Evolutionary conservation across 1,140 invertebrate genomes (phyloP), one percentile per base, ranked within the genome.

Genomic region (Heliothis subflexa): DNA sequence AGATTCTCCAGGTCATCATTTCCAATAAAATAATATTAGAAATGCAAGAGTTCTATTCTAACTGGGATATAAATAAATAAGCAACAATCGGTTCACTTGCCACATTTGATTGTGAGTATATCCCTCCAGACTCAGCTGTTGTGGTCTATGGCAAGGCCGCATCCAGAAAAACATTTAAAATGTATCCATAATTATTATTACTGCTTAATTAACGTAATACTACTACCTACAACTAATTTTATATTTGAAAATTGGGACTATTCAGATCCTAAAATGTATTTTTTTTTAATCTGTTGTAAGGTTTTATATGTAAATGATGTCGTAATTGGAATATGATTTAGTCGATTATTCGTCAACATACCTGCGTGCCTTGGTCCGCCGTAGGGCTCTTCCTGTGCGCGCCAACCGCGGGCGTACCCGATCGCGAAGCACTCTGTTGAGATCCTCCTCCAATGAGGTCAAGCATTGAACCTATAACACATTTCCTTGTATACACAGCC

Each of bases 281-380:
- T 47, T 18, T 47, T 18, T 1, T 47, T 47, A 13, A 45, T 11
- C 3, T 11, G 12, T 21, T 66, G 3, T 11, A 10, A 64, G 33
- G 13, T 45, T 64, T 66, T 47, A 73, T 45, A 16, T 13, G 16
- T 47, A 47, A 2, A 59, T 25, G 16, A 10, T 11, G 59, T 73
- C 21, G 3, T 21, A 21, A 59, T 5, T 59, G 33, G 54, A 7
- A 70, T n/a, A 64, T 47, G 61, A 54, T 12, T 3, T 72, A 21
- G 16, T 54, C 4, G 45, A 14, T 28, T 25, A 12, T 28, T 62
- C 66, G 12, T 68, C 0, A 49, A 87, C 87, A 91, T 85, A 96
- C 96, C 93, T 98, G 98, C 68, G 97, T 97, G 78, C 97, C 96
- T 89, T 98, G 97, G 91, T 99, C 98, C 77, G 96, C 96, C 4